phyloP scores from a whole-genome alignment of 92 coral and sea anemone species.

The Epizoanthus scotinus region DNA sequence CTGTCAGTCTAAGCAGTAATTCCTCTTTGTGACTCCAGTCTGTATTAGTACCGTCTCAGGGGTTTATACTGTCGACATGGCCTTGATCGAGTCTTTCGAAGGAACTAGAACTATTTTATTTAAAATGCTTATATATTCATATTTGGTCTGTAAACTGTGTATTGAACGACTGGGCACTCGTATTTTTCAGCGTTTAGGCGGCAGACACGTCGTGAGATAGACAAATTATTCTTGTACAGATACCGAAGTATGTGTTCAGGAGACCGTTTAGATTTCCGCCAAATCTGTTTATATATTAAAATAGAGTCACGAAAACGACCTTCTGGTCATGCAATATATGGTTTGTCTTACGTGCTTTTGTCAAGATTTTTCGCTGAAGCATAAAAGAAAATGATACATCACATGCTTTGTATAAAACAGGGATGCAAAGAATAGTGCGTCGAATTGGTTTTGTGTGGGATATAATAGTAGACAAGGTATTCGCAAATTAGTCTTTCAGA shows the following conservation, averaged over 20 bases:
- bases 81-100: background rate
- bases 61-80: background rate
- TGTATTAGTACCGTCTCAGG: background rate
- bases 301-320: background rate
- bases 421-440: background rate
- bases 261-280: conserved; percentile 19
- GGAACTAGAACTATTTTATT: conserved; percentile 7
- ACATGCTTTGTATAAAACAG: too few species aligned
- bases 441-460: background rate
- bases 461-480: background rate
- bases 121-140: background rate
- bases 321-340: conserved; percentile 21
- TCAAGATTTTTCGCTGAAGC: conserved; percentile 11
- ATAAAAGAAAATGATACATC: background rate
- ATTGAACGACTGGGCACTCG: background rate
- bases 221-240: background rate
- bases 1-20: background rate
- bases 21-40: conserved; percentile 12
- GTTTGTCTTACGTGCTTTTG: background rate
- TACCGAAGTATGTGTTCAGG: background rate
- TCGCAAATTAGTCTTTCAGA: background rate
- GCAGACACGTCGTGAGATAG: background rate
- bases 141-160: background rate
- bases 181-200: conserved; percentile 6
- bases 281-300: background rate